Evolutionary conservation across 2,888 invertebrate genomes (phyloP).

Genomic region (Diogma glabrata): DNA sequence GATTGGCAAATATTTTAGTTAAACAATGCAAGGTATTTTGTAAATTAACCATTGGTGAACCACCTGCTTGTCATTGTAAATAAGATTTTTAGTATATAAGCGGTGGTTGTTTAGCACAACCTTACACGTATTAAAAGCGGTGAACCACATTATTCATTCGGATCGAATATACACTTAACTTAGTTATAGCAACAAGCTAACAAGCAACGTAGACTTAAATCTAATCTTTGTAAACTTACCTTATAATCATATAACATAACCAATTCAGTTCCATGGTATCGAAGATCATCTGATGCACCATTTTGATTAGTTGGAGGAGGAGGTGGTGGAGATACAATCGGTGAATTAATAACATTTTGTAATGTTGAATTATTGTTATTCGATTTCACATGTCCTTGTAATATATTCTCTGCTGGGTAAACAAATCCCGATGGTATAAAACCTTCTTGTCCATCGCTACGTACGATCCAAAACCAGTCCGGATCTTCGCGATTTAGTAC

Average conservation of each 20-base stretch:
- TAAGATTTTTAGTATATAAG: no score
- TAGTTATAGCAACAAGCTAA: no score
- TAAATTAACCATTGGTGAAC: no score
- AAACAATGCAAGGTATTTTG: no score
- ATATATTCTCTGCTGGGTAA: constrained; percentile 76
- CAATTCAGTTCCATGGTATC: constrained; percentile 80
- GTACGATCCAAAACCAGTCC: constrained; percentile 94
- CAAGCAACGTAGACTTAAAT: no score
- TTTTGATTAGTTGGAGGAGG: constrained; percentile 4
- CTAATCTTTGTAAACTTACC: constrained; percentile 34
- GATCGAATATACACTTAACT: no score
- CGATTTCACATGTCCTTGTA: constrained; percentile 39
- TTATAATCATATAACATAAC: constrained; percentile 94
- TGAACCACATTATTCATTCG: no score
- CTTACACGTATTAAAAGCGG: no score
- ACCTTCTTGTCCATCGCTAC: constrained; percentile 87
- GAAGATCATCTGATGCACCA: constrained; percentile 46
- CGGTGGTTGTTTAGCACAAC: no score
- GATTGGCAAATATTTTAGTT: no score
- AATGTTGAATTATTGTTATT: not conserved
- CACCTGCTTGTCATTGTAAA: no score
- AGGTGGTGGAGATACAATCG: constrained; percentile 2
- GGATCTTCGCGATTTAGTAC: constrained; percentile 89
- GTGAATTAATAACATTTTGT: constrained; percentile 1
- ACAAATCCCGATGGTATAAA: constrained; percentile 93